Conservation (phyloP, 2,888 invertebrate species). For the Ophioninae sp. region DNA sequence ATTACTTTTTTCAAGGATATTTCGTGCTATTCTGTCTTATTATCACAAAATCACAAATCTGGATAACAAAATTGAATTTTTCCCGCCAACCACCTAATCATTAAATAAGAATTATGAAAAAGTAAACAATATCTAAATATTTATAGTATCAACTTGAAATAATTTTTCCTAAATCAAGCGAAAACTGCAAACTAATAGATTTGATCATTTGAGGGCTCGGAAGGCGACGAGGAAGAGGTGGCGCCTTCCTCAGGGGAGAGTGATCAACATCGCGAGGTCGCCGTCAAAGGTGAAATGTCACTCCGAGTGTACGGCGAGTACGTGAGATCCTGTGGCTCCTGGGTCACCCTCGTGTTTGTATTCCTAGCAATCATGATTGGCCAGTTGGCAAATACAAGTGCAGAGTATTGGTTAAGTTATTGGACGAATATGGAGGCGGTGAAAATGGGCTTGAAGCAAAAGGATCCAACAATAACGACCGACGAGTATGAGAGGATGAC, state of each 20-base stretch:
- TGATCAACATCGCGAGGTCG: neutral
- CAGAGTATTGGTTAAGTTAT: conserved; percentile 89
- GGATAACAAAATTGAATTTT: no score
- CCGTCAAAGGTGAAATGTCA: conserved; percentile 1
- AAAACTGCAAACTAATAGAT: neutral
- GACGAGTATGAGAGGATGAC: neutral
- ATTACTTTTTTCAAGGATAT: no score
- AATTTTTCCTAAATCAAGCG: neutral
- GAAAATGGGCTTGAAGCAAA: conserved; percentile 32
- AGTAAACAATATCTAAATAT: no score
- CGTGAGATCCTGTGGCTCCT: conserved; percentile 71
- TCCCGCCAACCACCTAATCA: no score
- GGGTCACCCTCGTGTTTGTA: conserved; percentile 83
- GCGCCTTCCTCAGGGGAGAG: neutral
- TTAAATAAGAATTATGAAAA: no score
- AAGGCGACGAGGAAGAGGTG: neutral
- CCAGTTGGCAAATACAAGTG: conserved; percentile 85
- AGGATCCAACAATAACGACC: neutral
- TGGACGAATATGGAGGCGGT: conserved; percentile 82
- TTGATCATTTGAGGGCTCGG: neutral
- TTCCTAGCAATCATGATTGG: conserved; percentile 82
- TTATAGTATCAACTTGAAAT: neutral
- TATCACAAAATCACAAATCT: no score
- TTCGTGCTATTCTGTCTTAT: no score
- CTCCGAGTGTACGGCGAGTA: conserved; percentile 1